These are phyloP conservation scores for Chamaea fasciata DNA, from an alignment of 2,113 vertebrate species.

Conservation along the genomic window DNA sequence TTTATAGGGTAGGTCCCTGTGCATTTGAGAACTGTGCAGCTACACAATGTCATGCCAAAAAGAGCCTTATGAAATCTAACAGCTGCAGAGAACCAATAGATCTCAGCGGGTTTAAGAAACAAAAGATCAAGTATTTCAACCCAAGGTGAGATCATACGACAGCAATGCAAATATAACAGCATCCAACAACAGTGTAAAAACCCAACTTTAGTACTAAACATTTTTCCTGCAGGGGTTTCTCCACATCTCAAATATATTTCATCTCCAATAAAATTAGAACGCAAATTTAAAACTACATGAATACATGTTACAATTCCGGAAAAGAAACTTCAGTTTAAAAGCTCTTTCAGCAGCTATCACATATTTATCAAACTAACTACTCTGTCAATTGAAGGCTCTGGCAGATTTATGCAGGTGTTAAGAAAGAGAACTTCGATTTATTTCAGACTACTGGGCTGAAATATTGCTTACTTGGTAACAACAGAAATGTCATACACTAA, in stretches of 20 bases:
- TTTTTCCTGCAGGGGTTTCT: neutral
- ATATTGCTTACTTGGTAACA: conserved; percentile 43
- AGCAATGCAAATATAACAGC: neutral
- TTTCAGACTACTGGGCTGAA: conserved; percentile 28
- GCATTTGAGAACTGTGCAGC: neutral
- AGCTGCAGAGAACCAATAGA: neutral
- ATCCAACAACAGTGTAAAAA: neutral
- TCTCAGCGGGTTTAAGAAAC: neutral
- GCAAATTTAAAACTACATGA: neutral
- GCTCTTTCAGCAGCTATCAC: conserved; percentile 2
- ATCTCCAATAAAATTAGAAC: neutral
- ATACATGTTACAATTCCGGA: neutral
- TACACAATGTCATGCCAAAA: neutral
- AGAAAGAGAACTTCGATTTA: conserved; percentile 33
- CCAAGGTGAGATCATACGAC: neutral
- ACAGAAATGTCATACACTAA: conserved; percentile 22
- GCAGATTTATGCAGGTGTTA: conserved; percentile 31
- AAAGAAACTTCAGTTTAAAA: neutral
- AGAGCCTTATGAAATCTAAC: neutral
- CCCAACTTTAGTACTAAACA: neutral
- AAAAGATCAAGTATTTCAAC: neutral
- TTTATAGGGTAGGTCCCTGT: neutral
- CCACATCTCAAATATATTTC: neutral
- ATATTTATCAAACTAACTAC: neutral
- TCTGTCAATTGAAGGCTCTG: conserved; percentile 38